Percentiles rank a stretch among this genome's conserved stretches.
phyloP scores from a whole-genome alignment of 2,888 invertebrate genomes.

The Tortrix viridana region DNA sequence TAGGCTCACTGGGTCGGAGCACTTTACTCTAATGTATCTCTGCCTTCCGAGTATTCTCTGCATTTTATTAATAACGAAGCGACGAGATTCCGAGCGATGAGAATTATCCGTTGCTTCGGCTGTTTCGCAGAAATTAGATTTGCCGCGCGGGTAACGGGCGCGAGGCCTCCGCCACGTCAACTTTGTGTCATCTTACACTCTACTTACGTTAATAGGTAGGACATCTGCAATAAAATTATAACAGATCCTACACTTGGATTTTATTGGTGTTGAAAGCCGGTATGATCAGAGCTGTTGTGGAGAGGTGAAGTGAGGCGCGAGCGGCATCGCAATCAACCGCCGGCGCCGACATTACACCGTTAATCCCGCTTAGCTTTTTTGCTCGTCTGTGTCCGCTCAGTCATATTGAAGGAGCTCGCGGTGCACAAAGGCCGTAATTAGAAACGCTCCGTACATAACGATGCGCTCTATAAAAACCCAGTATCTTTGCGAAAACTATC shows the following conservation, averaged over 20 bases:
- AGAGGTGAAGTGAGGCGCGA: background rate
- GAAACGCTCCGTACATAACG: constrained; percentile 30
- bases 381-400: background rate
- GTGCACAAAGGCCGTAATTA: constrained; percentile 35
- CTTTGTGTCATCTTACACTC: constrained; percentile 20
- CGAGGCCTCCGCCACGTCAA: constrained; percentile 20
- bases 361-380: constrained; percentile 6
- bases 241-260: background rate
- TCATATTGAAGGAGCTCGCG: constrained; percentile 25
- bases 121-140: constrained; percentile 30
- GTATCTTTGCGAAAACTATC: constrained; percentile 23
- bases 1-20: background rate
- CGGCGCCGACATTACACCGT: constrained; percentile 19
- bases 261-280: background rate
- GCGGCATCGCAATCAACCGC: background rate
- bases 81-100: constrained; percentile 7
- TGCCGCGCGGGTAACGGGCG: constrained; percentile 32
- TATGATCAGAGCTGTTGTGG: background rate
- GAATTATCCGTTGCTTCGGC: constrained; percentile 17
- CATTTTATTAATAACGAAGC: constrained; percentile 14
- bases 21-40: background rate
- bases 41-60: constrained; percentile 6
- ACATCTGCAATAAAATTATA: background rate
- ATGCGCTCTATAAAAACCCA: constrained; percentile 29
- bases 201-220: constrained; percentile 19